Evolutionary conservation across 2,888 invertebrate genomes (phyloP), one percentile per base, ranked within the genome.

Genomic region (Anthophora plumipes): DNA sequence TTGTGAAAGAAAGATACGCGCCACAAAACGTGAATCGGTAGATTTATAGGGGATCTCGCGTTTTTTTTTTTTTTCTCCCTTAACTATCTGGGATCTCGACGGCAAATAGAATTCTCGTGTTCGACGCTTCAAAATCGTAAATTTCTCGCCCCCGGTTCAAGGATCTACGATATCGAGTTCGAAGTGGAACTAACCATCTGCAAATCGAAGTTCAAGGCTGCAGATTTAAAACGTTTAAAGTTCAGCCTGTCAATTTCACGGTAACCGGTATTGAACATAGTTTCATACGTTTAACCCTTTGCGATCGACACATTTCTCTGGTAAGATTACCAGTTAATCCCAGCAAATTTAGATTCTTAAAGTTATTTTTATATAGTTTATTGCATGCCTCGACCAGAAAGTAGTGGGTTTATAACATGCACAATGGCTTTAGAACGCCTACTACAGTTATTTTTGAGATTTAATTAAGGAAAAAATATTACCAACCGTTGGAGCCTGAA

Each of bases 81-180:
- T 31, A 31, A 1, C 41, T 22, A 48, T 31, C n/a, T n/a, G 1
- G n/a, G 8, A 54, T 55, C n/a, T 20, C 11, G 14, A 69, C 48
- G 31, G 12, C 12, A 1, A 41, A 55, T 22, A 37, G 37, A 46
- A 72, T 25, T 5, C 72, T 14, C 54, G 43, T 37, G 54, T 12
- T 71, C 71, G 31, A 71, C 43, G 20, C n/a, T 52, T 43, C 17
- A 14, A 48, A 31, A 12, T 43, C 12, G 54, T 37, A 31, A 55
- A 63, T 63, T 54, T 46, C 14, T 22, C 14, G 17, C 46, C 9
- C 17, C 20, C 20, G n/a, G 20, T 48, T 69, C 37, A 37, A 59
- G 46, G 22, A 31, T 46, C n/a, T 11, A 14, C 20, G 46, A n/a
- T 57, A 46, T 68, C 67, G n/a, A 12, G 50, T 20, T 8, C 52